A percentile compares a stretch with the other conserved stretches of the same genome.
Evolutionary conservation across 2,888 invertebrate genomes (phyloP).

Genomic region (Slavum lentiscoides): DNA sequence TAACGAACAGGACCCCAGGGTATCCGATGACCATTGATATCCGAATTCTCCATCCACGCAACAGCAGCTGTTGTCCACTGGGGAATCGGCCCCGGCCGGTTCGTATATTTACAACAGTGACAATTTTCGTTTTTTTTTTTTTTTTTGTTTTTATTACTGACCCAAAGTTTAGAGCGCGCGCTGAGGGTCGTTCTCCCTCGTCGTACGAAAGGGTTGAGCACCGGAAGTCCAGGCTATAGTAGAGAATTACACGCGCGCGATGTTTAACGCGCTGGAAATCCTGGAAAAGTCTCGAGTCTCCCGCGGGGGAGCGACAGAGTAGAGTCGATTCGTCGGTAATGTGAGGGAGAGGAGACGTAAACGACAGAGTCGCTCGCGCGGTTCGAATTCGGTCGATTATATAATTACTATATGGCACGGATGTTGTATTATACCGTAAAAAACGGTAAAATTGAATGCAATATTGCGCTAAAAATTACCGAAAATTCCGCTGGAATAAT

Average conservation of each 20-base stretch:
- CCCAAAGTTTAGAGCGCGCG: conserved; percentile 7
- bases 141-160: not conserved
- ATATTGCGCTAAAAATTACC: conserved; percentile 13
- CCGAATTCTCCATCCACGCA: conserved; percentile 33
- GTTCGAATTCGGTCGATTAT: not conserved
- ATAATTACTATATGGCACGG: not conserved
- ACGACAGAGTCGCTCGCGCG: too few relatives aligned
- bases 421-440: not conserved
- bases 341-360: too few relatives aligned
- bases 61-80: conserved; percentile 15
- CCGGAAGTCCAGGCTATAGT: conserved; percentile 37
- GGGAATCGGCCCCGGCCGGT: conserved; percentile 27
- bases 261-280: conserved; percentile 49
- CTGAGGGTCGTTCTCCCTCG: conserved; percentile 27
- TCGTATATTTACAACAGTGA: conserved; percentile 38
- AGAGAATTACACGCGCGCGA: conserved; percentile 28
- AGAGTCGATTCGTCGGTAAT: not conserved
- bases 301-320: not conserved
- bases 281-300: conserved; percentile 34
- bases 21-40: conserved; percentile 51
- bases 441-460: not conserved
- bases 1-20: conserved; percentile 40
- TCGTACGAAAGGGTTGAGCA: conserved; percentile 33
- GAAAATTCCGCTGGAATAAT: not conserved
- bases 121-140: conserved; percentile 22